A percentile compares a stretch with the other conserved stretches of the same genome.
Conservation (phyloP, 37 sponge, comb jelly and placozoan species). For the Halichondria panicea region DNA sequence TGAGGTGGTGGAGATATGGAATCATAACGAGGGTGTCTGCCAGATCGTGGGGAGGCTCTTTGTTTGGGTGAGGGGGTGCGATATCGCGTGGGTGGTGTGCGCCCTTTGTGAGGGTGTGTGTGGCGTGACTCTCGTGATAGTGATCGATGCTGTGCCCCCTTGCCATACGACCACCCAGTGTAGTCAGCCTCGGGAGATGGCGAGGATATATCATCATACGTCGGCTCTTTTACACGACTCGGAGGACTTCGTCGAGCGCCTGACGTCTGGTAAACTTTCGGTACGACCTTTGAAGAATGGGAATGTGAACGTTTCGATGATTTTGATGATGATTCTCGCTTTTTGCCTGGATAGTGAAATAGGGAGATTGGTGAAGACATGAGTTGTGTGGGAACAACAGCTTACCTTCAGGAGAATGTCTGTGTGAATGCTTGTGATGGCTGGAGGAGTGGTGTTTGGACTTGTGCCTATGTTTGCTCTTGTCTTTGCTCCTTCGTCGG, state of each 20-base stretch:
- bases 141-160: too few species aligned
- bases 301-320: background rate
- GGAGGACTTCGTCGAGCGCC: background rate
- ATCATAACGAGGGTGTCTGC: background rate
- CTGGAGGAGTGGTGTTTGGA: background rate
- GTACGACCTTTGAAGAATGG: background rate
- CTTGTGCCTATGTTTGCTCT: background rate
- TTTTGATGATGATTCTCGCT: background rate
- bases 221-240: background rate
- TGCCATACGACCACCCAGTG: too few species aligned
- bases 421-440: constrained; percentile 4
- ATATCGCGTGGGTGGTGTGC: background rate
- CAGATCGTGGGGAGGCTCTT: too few species aligned
- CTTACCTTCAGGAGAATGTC: background rate
- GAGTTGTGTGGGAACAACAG: background rate
- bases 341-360: too few species aligned
- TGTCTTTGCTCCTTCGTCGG: constrained; percentile 11
- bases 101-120: background rate
- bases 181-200: too few species aligned
- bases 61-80: too few species aligned
- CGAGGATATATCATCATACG: constrained; percentile 48
- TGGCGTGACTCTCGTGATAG: background rate
- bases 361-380: too few species aligned
- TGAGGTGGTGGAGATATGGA: background rate
- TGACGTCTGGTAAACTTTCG: constrained; percentile 18